These are phyloP conservation scores for Rachycentron canadum DNA, from an alignment of 2,797 vertebrate genomes.

Conservation along the genomic window DNA sequence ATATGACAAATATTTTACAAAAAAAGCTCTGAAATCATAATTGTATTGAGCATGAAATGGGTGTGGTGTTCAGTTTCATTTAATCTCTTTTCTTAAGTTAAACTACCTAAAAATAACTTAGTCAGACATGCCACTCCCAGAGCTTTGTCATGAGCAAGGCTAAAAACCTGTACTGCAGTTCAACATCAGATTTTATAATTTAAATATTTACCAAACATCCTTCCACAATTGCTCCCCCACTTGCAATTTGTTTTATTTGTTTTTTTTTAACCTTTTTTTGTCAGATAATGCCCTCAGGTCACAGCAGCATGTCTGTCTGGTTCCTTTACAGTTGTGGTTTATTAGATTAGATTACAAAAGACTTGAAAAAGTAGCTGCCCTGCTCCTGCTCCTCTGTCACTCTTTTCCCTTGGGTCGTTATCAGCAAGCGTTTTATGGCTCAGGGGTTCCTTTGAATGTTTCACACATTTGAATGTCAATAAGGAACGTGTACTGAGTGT, in stretches of 20 bases:
- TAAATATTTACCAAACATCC: too few relatives aligned
- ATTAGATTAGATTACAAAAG: background rate
- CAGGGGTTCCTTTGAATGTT: background rate
- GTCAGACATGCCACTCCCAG: too few relatives aligned
- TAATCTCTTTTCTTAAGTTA: too few relatives aligned
- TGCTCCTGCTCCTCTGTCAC: background rate
- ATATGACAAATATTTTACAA: too few relatives aligned
- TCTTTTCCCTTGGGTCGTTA: background rate
- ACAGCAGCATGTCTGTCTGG: slow-evolving; percentile 13
- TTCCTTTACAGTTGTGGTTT: background rate
- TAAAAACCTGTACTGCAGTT: too few relatives aligned
- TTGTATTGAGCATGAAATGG: too few relatives aligned
- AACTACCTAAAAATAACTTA: too few relatives aligned
- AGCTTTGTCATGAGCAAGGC: too few relatives aligned
- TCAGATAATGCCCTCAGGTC: background rate
- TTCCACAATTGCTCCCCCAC: too few relatives aligned
- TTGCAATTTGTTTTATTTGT: background rate
- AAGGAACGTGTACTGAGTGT: slow-evolving; percentile 31
- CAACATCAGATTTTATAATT: too few relatives aligned
- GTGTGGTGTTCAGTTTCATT: too few relatives aligned
- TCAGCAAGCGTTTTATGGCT: background rate
- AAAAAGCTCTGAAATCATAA: too few relatives aligned
- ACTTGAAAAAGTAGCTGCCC: background rate
- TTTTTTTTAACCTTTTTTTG: background rate
- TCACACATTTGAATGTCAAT: slow-evolving; percentile 10